phyloP scores from a whole-genome alignment of 1,140 invertebrate genomes.

The Conus betulinus region DNA sequence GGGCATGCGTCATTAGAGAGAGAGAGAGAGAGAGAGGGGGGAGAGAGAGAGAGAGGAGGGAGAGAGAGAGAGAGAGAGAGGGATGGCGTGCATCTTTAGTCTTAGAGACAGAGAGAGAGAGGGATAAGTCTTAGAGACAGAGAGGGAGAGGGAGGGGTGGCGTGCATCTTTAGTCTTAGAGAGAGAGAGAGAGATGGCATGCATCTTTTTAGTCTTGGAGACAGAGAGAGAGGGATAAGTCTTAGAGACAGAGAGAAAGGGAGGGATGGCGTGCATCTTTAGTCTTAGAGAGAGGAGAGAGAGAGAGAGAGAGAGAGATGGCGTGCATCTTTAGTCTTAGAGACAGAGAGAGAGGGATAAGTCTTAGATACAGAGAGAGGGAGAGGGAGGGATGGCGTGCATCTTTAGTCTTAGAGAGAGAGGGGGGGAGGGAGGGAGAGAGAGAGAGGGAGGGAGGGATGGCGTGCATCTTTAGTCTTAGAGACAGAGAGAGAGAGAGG shows the following conservation, averaged over 20 bases:
- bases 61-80: constrained; percentile 9
- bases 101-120: not conserved
- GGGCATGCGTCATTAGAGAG: not conserved
- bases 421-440: not conserved
- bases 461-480: no score
- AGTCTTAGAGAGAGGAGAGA: constrained; percentile 10
- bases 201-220: not conserved
- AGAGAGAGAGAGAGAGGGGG: constrained; percentile 10
- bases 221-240: not conserved
- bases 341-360: not conserved
- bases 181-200: not conserved
- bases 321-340: no score
- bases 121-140: no score
- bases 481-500: not conserved
- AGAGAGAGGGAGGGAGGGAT: not conserved
- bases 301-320: not conserved
- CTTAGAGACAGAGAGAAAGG: constrained; percentile 17
- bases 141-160: not conserved
- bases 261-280: no score
- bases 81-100: not conserved
- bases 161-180: no score
- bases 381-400: not conserved
- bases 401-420: no score
- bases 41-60: not conserved
- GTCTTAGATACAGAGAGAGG: not conserved